Percentiles rank a stretch among this genome's conserved stretches.
phyloP scores from a whole-genome alignment of 2,888 invertebrate species.

The Dryobota labecula region DNA sequence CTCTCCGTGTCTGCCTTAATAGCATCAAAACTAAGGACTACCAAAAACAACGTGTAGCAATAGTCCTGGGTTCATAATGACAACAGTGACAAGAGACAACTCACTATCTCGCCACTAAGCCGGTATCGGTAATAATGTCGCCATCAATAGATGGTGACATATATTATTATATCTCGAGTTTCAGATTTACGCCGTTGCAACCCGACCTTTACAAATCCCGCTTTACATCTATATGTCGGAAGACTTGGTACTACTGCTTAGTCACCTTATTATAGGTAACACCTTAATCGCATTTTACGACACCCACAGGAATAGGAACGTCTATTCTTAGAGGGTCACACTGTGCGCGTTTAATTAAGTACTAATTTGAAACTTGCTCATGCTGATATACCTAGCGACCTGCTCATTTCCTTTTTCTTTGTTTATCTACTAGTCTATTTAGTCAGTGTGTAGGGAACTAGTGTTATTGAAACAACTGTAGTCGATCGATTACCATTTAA shows the following conservation, averaged over 20 bases:
- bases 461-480: too few species aligned
- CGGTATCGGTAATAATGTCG: neutral
- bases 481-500: too few species aligned
- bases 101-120: neutral
- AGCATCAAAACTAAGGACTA: neutral
- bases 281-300: slow-evolving; percentile 20
- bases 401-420: neutral
- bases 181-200: slow-evolving; percentile 8
- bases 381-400: neutral
- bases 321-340: slow-evolving; percentile 27
- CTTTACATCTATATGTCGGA: slow-evolving; percentile 5
- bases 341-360: slow-evolving; percentile 23
- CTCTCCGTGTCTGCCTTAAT: neutral
- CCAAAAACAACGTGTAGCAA: neutral
- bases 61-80: neutral
- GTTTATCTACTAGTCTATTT: neutral
- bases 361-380: slow-evolving; percentile 18
- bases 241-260: slow-evolving; percentile 13
- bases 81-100: neutral
- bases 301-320: slow-evolving; percentile 9
- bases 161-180: neutral
- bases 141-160: too few species aligned
- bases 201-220: slow-evolving; percentile 12
- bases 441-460: neutral
- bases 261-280: slow-evolving; percentile 37